phyloP scores from a whole-genome alignment of 2,113 vertebrate genomes.

The Anoplopoma fimbria region DNA sequence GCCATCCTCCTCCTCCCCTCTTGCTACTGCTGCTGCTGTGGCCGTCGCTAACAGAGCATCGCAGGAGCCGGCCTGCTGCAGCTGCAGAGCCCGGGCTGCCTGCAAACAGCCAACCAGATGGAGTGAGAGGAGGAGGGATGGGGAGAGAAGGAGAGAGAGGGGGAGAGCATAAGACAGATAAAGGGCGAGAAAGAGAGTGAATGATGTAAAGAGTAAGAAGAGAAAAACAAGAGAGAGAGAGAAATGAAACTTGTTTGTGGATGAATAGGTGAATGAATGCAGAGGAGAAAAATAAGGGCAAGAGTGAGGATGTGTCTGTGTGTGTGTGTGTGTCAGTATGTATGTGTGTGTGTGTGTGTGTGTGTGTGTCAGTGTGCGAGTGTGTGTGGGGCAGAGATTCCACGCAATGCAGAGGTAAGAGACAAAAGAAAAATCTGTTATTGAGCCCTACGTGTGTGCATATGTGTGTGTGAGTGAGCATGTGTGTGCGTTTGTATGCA shows the following conservation, averaged over 20 bases:
- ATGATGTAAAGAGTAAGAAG: constrained; percentile 28
- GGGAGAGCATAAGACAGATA: not conserved
- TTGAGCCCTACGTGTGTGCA: not conserved
- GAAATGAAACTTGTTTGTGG: not conserved
- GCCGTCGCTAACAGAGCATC: constrained; percentile 73
- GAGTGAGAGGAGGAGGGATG: constrained; percentile 12
- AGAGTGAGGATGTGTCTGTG: not conserved
- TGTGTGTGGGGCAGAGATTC: not conserved
- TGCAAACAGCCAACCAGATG: constrained; percentile 75
- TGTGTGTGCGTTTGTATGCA: constrained; percentile 24
- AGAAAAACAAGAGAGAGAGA: constrained; percentile 4
- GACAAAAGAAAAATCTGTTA: constrained; percentile 6
- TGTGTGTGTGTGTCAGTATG: not conserved
- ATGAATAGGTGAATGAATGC: constrained; percentile 13
- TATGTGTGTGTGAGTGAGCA: constrained; percentile 7
- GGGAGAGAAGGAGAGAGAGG: constrained; percentile 7
- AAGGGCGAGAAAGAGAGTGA: constrained; percentile 1
- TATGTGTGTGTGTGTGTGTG: not conserved
- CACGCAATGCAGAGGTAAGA: constrained; percentile 50
- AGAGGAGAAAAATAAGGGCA: not conserved
- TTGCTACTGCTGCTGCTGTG: constrained; percentile 53
- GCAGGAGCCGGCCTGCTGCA: constrained; percentile 71
- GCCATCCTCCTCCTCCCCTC: constrained; percentile 90
- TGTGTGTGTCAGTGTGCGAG: not conserved
- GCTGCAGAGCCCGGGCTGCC: constrained; percentile 87